These are phyloP conservation scores for Heliconius eleuchia DNA, from an alignment of 1,140 invertebrate species.

Conservation along the genomic window DNA sequence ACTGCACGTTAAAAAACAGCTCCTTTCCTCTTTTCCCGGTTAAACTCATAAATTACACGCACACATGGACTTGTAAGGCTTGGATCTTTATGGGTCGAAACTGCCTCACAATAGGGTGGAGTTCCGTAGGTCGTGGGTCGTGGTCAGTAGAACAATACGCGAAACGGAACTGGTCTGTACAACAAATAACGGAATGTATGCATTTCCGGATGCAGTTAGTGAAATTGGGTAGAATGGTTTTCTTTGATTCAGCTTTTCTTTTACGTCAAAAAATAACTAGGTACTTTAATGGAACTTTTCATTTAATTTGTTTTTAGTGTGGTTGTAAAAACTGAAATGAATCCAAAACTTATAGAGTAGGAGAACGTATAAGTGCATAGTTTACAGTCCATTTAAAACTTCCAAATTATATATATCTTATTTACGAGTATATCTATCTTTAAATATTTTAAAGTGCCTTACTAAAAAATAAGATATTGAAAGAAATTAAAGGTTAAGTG, in stretches of 20 bases:
- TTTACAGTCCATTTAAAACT: no score
- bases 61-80: constrained; percentile 49
- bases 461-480: no score
- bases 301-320: no score
- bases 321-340: no score
- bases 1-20: constrained; percentile 22
- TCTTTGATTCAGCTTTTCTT: background rate
- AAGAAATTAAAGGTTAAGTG: no score
- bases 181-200: constrained; percentile 48
- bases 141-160: constrained; percentile 53
- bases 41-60: constrained; percentile 55
- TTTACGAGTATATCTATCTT: no score
- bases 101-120: constrained; percentile 47
- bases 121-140: constrained; percentile 43
- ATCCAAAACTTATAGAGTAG: no score
- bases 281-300: no score
- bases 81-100: constrained; percentile 49
- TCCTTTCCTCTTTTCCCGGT: constrained; percentile 37
- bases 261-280: background rate
- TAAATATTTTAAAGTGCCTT: no score
- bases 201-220: constrained; percentile 34
- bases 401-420: no score
- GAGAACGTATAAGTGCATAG: no score
- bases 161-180: constrained; percentile 33
- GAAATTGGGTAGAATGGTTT: background rate